Evolutionary conservation across 2,888 invertebrate species (phyloP).

Genomic region (Crematogaster levior): DNA sequence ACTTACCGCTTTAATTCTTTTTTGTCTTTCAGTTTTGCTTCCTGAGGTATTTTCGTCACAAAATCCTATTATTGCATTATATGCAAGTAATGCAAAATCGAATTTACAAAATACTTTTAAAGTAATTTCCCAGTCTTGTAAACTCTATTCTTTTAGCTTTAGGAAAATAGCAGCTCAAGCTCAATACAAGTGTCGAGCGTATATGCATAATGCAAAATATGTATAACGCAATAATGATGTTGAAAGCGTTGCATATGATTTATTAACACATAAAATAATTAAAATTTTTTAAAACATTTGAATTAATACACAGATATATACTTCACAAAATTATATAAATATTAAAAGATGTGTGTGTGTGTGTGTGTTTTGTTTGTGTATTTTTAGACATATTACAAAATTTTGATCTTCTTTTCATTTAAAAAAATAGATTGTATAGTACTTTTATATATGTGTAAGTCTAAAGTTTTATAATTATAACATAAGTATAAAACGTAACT

Average conservation of each 20-base stretch:
- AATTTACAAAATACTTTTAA: conserved; percentile 41
- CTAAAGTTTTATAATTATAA: too few species aligned
- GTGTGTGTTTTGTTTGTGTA: too few species aligned
- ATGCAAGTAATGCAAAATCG: conserved; percentile 24
- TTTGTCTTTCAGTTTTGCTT: neutral
- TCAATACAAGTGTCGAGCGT: neutral
- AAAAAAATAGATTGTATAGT: too few species aligned
- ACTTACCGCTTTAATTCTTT: neutral
- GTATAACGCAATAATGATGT: neutral
- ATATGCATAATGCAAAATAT: neutral
- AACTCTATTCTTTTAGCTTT: conserved; percentile 13
- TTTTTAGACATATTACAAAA: too few species aligned
- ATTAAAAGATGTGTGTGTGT: neutral
- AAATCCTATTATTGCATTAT: conserved; percentile 23
- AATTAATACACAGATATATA: neutral
- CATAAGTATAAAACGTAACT: too few species aligned
- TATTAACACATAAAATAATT: neutral
- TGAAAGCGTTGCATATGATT: neutral
- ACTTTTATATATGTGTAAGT: too few species aligned
- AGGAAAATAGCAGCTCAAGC: neutral
- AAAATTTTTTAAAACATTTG: neutral
- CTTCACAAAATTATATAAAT: neutral
- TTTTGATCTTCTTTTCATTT: too few species aligned
- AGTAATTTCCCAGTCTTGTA: conserved; percentile 30
- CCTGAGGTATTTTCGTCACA: neutral